Percentiles rank a stretch among this genome's conserved stretches.
Conservation (phyloP, 2,797 vertebrate species). For the Chaunax sp. region DNA sequence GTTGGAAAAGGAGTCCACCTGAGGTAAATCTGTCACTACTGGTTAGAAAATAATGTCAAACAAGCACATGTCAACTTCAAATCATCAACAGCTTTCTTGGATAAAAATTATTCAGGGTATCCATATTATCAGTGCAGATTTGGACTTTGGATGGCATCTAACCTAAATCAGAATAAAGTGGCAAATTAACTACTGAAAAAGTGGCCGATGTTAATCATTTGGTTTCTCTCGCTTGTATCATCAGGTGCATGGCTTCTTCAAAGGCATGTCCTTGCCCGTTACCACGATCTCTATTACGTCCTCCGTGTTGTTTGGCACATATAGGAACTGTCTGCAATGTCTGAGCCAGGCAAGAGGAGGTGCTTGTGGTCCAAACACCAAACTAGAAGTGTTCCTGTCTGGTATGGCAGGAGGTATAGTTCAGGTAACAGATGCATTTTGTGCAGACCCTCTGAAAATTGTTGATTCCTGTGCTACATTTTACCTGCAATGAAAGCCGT, state of each 20-base stretch:
- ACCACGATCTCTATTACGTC: constrained; percentile 86
- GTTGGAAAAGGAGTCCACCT: not conserved
- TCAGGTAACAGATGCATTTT: constrained; percentile 79
- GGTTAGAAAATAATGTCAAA: not conserved
- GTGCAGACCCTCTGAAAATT: not conserved
- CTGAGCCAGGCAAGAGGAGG: constrained; percentile 84
- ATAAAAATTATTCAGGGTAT: not conserved
- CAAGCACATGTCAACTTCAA: not conserved
- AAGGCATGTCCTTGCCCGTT: constrained; percentile 88
- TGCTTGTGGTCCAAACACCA: constrained; percentile 73
- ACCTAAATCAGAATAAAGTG: too few relatives aligned
- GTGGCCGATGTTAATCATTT: not conserved
- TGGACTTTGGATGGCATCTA: too few relatives aligned
- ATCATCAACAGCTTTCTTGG: not conserved
- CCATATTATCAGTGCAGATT: too few relatives aligned
- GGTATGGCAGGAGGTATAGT: constrained; percentile 84
- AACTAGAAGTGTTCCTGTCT: constrained; percentile 86
- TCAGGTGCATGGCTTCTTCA: constrained; percentile 90
- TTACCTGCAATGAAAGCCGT: not conserved
- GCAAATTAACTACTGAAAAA: too few relatives aligned
- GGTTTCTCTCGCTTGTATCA: constrained; percentile 10
- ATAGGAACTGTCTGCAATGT: constrained; percentile 86
- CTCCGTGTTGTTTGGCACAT: constrained; percentile 90
- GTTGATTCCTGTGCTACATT: not conserved
- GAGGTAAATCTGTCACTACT: not conserved